Conservation (phyloP, 2,113 vertebrate species). For the Excalfactoria chinensis region DNA sequence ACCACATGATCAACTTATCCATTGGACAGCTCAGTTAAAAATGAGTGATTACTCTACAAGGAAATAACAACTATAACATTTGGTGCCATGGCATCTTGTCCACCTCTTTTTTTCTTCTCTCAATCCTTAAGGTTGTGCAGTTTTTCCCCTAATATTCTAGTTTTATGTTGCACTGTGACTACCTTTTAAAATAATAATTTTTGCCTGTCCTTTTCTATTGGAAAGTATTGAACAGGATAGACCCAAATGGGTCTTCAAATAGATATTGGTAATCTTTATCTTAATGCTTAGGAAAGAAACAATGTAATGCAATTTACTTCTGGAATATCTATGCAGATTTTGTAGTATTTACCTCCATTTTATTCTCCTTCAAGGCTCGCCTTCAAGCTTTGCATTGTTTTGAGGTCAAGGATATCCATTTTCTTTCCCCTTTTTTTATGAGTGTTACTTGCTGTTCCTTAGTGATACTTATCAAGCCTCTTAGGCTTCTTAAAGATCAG, state of each 20-base stretch:
- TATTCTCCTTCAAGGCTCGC: not conserved
- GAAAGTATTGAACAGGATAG: not conserved
- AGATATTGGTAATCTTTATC: not conserved
- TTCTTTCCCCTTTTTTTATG: not conserved
- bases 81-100: not conserved
- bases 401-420: not conserved
- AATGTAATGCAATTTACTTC: not conserved
- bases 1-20: not conserved
- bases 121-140: not conserved
- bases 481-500: not conserved
- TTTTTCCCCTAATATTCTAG: accelerated
- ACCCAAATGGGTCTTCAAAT: not conserved
- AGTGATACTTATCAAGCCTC: not conserved
- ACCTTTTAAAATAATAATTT: not conserved
- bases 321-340: not conserved
- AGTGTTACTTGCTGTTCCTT: not conserved
- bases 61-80: not conserved
- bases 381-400: not conserved
- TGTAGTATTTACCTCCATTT: not conserved
- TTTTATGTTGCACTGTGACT: not conserved
- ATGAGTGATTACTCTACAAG: not conserved
- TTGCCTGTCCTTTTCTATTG: not conserved
- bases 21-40: not conserved
- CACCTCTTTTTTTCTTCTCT: not conserved
- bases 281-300: not conserved